Base-by-base conservation (phyloP, 2,113 vertebrate species). In the Hyla sarda region DNA sequence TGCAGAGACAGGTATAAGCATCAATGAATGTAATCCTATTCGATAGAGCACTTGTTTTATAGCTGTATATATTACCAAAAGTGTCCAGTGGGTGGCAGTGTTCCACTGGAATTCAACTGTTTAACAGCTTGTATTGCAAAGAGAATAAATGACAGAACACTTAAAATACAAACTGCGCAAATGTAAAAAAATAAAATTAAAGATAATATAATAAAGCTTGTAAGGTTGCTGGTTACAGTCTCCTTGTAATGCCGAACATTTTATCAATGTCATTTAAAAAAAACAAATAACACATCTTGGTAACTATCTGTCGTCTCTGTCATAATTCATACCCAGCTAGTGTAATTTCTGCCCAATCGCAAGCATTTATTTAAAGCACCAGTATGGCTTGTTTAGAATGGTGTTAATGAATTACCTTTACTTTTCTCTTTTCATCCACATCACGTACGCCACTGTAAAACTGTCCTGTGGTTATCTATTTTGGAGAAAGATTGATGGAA, bases 401-500 rank as follows among this genome's bases (percentile, higher is more conserved):
- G 0, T 52, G 10, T 21, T 37, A 54, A 79, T 34, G 28, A 21
- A 37, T 80, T 80, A 80, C 77, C 77, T 80, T 80, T 45, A 80
- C 54, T 80, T 80, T 80, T 80, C 78, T 62, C 62, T 65, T 81
- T 81, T 81, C 78, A 60, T 81, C 78, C 56, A 81, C 56, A 81
- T 81, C 78, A 28, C 56, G 72, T 16, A 76, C 19, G 45, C 58
- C 41, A 74, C 32, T 74, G 82, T 73, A 83, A 48, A 85, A 76
- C 30, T 85, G 83, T 85, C 75, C 73, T 58, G 78, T 81, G 37
- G 78, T 81, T 81, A 81, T 81, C 56, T 81, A 81, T 81, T 45
- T 81, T 62, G 58, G 58, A 81, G 37, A 81, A 81, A 81, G 78
- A 81, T 81, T 45, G 37, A 81, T 81, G 56, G 54, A 65, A 65